Evolutionary conservation across 2,113 vertebrate genomes (phyloP).

Genomic region (Chloropsis cyanopogon): DNA sequence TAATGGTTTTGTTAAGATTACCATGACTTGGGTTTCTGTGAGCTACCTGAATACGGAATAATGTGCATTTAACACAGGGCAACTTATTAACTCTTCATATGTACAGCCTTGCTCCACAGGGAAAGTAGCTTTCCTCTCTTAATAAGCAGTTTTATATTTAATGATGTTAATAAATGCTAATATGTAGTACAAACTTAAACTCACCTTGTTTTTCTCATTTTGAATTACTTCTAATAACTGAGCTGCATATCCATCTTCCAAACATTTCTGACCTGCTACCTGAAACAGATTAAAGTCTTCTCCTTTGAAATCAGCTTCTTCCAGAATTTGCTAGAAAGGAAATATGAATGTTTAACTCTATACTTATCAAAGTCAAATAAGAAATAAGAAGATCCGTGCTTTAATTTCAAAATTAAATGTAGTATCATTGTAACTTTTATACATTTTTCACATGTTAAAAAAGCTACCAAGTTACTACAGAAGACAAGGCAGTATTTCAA

Average conservation of each 20-base stretch:
- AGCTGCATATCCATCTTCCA: conserved; percentile 84
- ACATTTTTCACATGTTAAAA: background rate
- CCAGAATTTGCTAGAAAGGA: conserved; percentile 81
- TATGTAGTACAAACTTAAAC: background rate
- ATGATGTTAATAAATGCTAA: background rate
- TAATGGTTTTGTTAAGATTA: background rate
- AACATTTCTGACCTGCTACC: conserved; percentile 82
- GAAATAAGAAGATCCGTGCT: background rate
- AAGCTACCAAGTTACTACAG: background rate
- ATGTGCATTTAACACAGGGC: background rate
- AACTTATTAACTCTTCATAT: background rate
- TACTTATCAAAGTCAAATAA: background rate
- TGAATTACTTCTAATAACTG: conserved; percentile 87
- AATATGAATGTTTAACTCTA: background rate
- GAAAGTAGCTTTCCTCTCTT: background rate
- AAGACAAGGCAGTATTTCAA: background rate
- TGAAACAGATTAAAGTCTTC: conserved; percentile 88
- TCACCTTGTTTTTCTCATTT: conserved; percentile 91
- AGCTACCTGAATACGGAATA: background rate
- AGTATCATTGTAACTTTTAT: background rate
- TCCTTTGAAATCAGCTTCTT: conserved; percentile 82
- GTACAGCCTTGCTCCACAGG: background rate
- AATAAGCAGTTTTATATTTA: background rate
- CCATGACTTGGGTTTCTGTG: background rate
- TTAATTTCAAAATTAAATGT: background rate